Percentiles rank a stretch among this genome's conserved stretches.
phyloP scores from a whole-genome alignment of 2,888 invertebrate species.

The Drepana falcataria region DNA sequence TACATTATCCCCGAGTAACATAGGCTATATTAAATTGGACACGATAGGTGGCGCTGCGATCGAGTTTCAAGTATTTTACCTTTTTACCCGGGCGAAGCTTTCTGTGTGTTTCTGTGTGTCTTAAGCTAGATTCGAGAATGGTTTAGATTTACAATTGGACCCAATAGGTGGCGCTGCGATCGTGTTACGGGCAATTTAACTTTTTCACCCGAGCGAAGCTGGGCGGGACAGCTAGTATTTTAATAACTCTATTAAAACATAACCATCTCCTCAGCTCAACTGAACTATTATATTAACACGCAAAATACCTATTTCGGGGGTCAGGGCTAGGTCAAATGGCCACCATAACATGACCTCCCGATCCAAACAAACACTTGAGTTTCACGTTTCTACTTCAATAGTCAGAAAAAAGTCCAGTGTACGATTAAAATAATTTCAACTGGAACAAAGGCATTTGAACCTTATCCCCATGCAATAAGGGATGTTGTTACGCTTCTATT shows the following conservation, averaged over 20 bases:
- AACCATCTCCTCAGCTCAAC: slow-evolving; percentile 16
- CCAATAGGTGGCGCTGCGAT: too few relatives aligned
- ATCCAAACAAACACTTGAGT: neutral
- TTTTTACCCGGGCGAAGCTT: too few relatives aligned
- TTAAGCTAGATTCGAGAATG: too few relatives aligned
- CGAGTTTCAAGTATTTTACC: too few relatives aligned
- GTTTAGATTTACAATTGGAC: too few relatives aligned
- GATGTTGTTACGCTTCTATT: slow-evolving; percentile 12
- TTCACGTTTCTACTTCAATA: slow-evolving; percentile 21
- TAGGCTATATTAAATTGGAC: too few relatives aligned
- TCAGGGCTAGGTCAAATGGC: slow-evolving; percentile 51
- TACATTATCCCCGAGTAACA: too few relatives aligned
- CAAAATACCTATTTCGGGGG: slow-evolving; percentile 59
- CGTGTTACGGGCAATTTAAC: too few relatives aligned
- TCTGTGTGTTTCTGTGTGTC: too few relatives aligned
- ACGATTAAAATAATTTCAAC: slow-evolving; percentile 16
- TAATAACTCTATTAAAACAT: slow-evolving; percentile 28
- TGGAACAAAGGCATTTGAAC: slow-evolving; percentile 27
- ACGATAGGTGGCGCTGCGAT: too few relatives aligned
- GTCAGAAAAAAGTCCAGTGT: slow-evolving; percentile 11
- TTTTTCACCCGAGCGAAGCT: too few relatives aligned
- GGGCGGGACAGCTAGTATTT: too few relatives aligned
- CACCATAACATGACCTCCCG: slow-evolving; percentile 20
- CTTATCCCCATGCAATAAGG: slow-evolving; percentile 24
- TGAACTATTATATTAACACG: slow-evolving; percentile 49